Base-by-base conservation (phyloP, 2,888 invertebrate species). In the Orthonevra nobilis region DNA sequence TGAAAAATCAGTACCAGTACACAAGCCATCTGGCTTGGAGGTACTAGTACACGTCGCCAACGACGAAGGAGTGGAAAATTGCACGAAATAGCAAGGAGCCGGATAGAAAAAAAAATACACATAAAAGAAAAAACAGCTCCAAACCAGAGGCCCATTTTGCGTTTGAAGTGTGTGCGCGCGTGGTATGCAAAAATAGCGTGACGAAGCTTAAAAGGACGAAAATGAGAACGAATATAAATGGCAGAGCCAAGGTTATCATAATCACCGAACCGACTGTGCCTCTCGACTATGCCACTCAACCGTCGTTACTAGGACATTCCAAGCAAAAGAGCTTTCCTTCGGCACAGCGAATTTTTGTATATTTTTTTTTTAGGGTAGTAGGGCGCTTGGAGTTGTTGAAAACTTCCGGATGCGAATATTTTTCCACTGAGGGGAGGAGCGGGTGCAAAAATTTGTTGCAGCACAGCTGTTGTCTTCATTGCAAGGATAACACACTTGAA, bases 231-330 rank as follows among this genome's bases (percentile, higher is more conserved):
- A 61, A 73, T 68, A 50, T 68, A 79, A 79, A 79, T 73, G 73
- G 68, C 73, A 79, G 73, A 79, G 73, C 66, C 79, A 79, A 79
- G 79, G 79, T 79, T 73, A 46, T 42, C 73, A 68, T 79, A 73
- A 56, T 54, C 66, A 68, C 66, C 60, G 30, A 54, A 66, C 58
- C 73, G 66, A 56, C 64, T 66, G 15, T 12, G 12, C 40, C 9
- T 1, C 19, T 14, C 12, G 15, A 23, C 34, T 19, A 14, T 19
- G 4, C 54, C 50, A 28, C 12, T n/a, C 5, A 14, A 36, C 30
- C 40, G 19, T 36, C 61, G 36, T 64, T 46, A 58, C 64, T 58
- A 56, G 58, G 70, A 61, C 38, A 28, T 23, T 23, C 5, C 23
- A 23, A 70, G 20, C 2, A 30, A 30, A 12, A 6, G 12, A 36